Percentiles rank a stretch among this genome's conserved stretches.
Evolutionary conservation across 2,113 vertebrate genomes (phyloP).

Genomic region (Orientallactaga bullata): DNA sequence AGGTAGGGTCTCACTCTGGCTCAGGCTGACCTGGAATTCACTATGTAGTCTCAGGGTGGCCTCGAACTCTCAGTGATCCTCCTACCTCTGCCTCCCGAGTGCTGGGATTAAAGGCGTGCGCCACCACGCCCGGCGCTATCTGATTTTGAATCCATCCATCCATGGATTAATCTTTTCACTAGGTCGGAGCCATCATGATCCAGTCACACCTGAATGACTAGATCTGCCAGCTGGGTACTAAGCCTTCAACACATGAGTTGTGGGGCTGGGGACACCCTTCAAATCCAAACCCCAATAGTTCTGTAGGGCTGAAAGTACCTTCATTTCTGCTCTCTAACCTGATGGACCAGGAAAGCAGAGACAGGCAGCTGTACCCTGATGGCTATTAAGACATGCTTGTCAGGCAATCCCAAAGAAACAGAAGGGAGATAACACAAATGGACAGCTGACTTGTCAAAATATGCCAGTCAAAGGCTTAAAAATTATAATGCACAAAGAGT

Average conservation of each 20-base stretch:
- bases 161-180: background rate
- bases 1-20: no score
- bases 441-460: background rate
- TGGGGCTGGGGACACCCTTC: background rate
- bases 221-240: background rate
- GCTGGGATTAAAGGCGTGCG: no score
- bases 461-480: background rate
- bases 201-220: background rate
- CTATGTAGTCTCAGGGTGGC: no score
- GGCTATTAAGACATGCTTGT: background rate
- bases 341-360: no score
- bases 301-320: no score
- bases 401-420: background rate
- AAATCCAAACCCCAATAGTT: background rate
- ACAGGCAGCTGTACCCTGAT: background rate
- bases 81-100: no score
- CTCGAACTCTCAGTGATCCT: no score
- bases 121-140: no score
- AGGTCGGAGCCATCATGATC: background rate
- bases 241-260: background rate
- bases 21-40: no score
- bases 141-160: background rate
- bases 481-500: background rate
- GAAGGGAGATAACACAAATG: background rate
- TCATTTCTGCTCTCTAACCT: background rate